These are phyloP conservation scores for Cosmopolites sordidus DNA, from an alignment of 2,888 invertebrate genomes.

Conservation along the genomic window DNA sequence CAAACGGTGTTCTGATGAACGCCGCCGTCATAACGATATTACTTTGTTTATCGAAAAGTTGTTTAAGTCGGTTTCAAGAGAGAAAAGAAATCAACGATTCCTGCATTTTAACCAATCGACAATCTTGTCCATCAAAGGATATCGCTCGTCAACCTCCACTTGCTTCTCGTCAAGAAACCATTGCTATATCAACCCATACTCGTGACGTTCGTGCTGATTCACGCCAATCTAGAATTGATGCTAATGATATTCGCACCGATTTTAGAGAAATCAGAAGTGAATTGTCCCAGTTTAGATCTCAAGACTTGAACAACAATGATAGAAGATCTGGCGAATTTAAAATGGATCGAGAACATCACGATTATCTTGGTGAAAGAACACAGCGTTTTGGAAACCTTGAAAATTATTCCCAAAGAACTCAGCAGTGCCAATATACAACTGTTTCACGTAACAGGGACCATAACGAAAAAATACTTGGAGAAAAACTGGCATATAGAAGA, in stretches of 20 bases:
- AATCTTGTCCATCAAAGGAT: constrained; percentile 1
- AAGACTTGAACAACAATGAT: constrained; percentile 1
- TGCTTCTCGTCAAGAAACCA: constrained; percentile 1
- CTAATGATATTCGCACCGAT: constrained; percentile 25
- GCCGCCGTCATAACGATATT: constrained; percentile 17
- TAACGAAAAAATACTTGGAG: too few species aligned
- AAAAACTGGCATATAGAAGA: too few species aligned
- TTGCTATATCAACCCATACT: constrained; percentile 6
- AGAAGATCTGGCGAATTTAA: too few species aligned
- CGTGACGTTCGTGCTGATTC: constrained; percentile 26
- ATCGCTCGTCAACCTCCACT: not conserved
- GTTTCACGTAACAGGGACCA: not conserved
- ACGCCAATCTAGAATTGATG: constrained; percentile 25
- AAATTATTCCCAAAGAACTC: constrained; percentile 8
- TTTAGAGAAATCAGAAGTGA: constrained; percentile 27
- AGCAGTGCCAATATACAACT: constrained; percentile 5
- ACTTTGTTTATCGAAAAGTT: constrained; percentile 14
- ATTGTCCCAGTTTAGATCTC: constrained; percentile 1
- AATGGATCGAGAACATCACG: too few species aligned
- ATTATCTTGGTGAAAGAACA: too few species aligned
- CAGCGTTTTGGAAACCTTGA: too few species aligned
- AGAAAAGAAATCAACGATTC: not conserved
- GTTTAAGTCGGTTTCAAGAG: constrained; percentile 8
- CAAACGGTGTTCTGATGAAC: constrained; percentile 12
- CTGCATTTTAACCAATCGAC: not conserved